Conservation (phyloP, 2,797 vertebrate genomes). For the Margarornis squamiger region DNA sequence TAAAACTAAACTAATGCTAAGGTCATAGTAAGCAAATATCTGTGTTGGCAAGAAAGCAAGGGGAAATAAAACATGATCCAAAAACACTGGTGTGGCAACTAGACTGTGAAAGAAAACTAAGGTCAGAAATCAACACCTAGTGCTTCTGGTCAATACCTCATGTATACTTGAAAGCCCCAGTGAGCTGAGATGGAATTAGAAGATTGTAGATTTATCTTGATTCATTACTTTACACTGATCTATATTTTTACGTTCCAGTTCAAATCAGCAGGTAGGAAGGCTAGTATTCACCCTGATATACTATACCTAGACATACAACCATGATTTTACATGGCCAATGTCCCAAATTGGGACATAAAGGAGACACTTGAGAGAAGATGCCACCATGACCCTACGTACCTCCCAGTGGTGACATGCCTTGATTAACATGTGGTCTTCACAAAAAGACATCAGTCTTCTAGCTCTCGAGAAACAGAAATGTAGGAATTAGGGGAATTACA, state of each 20-base stretch:
- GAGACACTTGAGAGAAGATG: background rate
- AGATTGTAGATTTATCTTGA: background rate
- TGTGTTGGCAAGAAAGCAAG: background rate
- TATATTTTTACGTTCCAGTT: background rate
- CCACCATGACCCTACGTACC: background rate
- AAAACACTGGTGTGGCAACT: background rate
- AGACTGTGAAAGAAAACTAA: background rate
- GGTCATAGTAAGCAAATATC: background rate
- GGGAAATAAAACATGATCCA: background rate
- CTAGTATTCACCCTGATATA: background rate
- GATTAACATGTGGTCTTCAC: accelerated
- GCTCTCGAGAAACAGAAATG: background rate
- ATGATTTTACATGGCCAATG: background rate
- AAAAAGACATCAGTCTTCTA: background rate
- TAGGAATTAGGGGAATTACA: background rate
- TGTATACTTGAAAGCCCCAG: background rate
- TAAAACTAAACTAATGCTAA: background rate
- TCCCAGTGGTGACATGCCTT: background rate
- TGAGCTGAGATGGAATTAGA: background rate
- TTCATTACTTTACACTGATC: background rate
- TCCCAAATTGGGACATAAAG: background rate
- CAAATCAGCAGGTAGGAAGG: background rate
- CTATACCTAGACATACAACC: background rate
- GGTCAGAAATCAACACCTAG: background rate
- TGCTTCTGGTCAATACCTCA: background rate